Percentiles rank a stretch among this genome's conserved stretches.
phyloP scores from a whole-genome alignment of 2,888 invertebrate genomes.

The Eudasyphora cyanicolor region DNA sequence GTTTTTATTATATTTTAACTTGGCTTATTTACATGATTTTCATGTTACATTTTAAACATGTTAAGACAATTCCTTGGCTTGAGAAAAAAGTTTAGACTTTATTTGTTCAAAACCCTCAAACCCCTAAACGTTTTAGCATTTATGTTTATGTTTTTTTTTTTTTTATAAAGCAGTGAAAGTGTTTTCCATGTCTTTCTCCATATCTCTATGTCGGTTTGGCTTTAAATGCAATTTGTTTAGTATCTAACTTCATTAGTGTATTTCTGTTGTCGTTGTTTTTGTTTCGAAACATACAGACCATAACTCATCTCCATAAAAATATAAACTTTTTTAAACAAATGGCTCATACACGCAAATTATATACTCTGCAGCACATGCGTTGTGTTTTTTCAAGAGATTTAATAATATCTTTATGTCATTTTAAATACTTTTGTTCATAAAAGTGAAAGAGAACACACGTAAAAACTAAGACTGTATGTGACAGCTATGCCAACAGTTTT shows the following conservation, averaged over 20 bases:
- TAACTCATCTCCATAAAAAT: not conserved
- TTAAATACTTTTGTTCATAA: not conserved
- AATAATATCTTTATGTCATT: not conserved
- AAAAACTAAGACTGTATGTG: not conserved
- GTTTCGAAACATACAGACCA: not conserved
- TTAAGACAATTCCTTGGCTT: not conserved
- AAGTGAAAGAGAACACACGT: not conserved
- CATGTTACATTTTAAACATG: not conserved
- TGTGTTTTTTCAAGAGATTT: too few species aligned
- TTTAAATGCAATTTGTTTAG: not conserved
- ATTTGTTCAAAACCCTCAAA: too few species aligned
- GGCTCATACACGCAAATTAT: not conserved
- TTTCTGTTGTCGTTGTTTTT: too few species aligned
- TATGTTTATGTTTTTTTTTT: not conserved
- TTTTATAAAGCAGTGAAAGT: not conserved
- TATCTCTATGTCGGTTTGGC: not conserved
- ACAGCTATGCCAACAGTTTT: not conserved
- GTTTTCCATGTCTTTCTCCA: not conserved
- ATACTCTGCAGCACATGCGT: not conserved
- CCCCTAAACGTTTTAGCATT: not conserved
- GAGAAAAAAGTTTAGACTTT: not conserved
- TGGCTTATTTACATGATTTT: not conserved
- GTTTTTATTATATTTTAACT: constrained; percentile 11
- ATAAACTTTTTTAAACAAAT: not conserved
- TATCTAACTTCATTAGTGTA: constrained; percentile 17